phyloP scores from a whole-genome alignment of 2,888 invertebrate genomes.

The Macaria notata region DNA sequence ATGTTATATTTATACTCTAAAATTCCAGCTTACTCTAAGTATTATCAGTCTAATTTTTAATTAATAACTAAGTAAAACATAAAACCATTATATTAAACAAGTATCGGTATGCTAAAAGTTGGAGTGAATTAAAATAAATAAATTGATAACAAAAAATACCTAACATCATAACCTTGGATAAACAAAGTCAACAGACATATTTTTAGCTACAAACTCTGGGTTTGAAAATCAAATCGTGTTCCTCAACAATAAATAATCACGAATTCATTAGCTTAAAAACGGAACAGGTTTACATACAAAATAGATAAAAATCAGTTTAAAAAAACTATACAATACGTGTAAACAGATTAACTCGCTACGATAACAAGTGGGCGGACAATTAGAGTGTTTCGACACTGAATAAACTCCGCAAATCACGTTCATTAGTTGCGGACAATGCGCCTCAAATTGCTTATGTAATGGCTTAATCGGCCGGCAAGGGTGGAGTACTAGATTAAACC shows the following conservation, averaged over 20 bases:
- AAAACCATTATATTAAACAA: no score
- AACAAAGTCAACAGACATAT: no score
- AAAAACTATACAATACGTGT: constrained; percentile 23
- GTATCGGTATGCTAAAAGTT: no score
- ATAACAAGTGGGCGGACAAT: constrained; percentile 37
- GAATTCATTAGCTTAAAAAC: no score
- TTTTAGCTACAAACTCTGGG: no score
- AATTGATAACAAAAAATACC: no score
- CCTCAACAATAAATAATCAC: no score
- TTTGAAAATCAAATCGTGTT: no score
- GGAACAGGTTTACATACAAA: no score
- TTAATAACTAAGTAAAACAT: no score
- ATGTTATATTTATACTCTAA: constrained; percentile 35
- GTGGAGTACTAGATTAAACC: constrained; percentile 49
- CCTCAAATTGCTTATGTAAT: constrained; percentile 44
- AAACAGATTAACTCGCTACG: constrained; percentile 26
- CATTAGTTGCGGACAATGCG: constrained; percentile 44
- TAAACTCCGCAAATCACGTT: constrained; percentile 45
- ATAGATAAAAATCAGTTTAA: constrained; percentile 1
- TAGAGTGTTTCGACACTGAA: constrained; percentile 33
- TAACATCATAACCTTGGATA: no score
- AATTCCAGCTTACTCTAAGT: constrained; percentile 44
- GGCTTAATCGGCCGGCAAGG: constrained; percentile 39
- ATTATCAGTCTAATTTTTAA: constrained; percentile 52
- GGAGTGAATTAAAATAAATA: no score